Percentiles rank a stretch among this genome's conserved stretches.
These are phyloP conservation scores for Eidolon helvum DNA, from an alignment of 2,113 vertebrate genomes.

Conservation along the genomic window DNA sequence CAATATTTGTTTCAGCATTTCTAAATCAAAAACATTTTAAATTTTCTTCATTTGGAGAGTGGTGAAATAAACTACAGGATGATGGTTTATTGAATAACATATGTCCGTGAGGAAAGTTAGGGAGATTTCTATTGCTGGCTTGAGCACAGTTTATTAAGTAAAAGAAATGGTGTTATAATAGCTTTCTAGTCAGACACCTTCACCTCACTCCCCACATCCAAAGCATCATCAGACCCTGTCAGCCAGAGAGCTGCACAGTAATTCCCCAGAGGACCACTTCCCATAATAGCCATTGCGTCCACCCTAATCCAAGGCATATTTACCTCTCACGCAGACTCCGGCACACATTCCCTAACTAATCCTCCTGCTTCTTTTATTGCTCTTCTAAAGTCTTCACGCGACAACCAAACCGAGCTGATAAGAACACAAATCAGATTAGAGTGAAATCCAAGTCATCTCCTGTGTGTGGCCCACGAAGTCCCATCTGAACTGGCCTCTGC, in stretches of 20 bases:
- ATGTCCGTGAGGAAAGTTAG: not conserved
- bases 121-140: not conserved
- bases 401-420: not conserved
- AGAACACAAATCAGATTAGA: not conserved
- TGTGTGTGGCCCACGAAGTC: not conserved
- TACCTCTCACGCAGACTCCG: rapidly evolving
- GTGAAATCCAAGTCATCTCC: not conserved
- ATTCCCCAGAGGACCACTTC: not conserved
- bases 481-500: rapidly evolving
- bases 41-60: not conserved
- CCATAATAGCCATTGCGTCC: rapidly evolving
- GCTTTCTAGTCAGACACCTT: rapidly evolving
- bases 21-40: not conserved
- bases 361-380: not conserved
- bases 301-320: rapidly evolving
- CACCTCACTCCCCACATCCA: rapidly evolving
- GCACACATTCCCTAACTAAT: rapidly evolving
- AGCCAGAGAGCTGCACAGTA: not conserved
- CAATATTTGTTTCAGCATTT: not conserved
- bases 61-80: not conserved
- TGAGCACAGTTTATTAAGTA: too few species aligned
- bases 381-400: not conserved
- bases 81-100: not conserved
- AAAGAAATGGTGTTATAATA: too few species aligned
- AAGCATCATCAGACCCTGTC: not conserved